A percentile compares a stretch with the other conserved stretches of the same genome.
Conservation (phyloP, 2,113 vertebrate genomes). For the Albula glossodonta region DNA sequence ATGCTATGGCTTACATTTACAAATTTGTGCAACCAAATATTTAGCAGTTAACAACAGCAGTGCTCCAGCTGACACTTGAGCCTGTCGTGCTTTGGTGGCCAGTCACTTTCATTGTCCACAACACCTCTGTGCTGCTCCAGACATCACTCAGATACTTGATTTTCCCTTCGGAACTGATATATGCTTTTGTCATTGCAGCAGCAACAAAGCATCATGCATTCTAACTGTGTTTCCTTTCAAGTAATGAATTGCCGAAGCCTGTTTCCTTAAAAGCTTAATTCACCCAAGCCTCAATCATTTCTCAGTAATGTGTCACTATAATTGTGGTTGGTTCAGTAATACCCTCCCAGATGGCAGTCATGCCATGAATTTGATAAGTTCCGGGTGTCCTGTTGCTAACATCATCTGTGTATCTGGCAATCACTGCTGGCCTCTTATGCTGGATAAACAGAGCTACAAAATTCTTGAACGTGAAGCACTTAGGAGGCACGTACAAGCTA, state of each 20-base stretch:
- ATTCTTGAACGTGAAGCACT: neutral
- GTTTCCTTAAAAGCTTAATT: neutral
- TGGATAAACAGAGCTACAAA: neutral
- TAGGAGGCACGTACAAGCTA: conserved; percentile 9
- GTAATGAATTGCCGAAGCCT: neutral
- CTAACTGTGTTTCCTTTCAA: too few relatives aligned
- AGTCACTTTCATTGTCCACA: too few relatives aligned
- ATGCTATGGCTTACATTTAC: neutral
- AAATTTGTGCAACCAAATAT: neutral
- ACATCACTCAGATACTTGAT: too few relatives aligned
- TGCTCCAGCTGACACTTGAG: neutral
- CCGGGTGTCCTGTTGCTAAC: neutral
- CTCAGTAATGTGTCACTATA: conserved; percentile 14
- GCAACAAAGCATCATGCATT: too few relatives aligned
- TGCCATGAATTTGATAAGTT: conserved; percentile 27
- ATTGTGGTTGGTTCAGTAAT: conserved; percentile 47
- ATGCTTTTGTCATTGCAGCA: too few relatives aligned
- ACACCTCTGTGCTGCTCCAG: too few relatives aligned
- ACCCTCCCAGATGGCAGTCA: conserved; percentile 47
- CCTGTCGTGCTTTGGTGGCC: neutral
- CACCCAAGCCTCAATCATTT: neutral
- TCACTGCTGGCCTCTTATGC: conserved; percentile 30
- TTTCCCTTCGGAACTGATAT: too few relatives aligned
- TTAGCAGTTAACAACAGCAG: neutral
- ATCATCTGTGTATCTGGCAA: conserved; percentile 28